A percentile compares a stretch with the other conserved stretches of the same genome.
phyloP scores from a whole-genome alignment of 2,113 vertebrate species.

The Aegithalos caudatus region DNA sequence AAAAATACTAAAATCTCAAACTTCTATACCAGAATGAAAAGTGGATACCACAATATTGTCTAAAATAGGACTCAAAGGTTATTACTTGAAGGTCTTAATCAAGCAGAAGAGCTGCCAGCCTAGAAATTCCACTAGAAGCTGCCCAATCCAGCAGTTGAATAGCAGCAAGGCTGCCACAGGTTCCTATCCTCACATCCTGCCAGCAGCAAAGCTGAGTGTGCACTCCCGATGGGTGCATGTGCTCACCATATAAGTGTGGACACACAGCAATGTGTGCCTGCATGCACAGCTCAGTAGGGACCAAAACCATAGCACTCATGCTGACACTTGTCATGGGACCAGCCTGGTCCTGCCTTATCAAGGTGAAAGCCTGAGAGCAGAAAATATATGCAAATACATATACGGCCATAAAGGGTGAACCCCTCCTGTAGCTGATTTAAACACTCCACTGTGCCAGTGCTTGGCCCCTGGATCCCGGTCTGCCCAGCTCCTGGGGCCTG shows the following conservation, averaged over 20 bases:
- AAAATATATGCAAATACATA: background rate
- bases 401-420: background rate
- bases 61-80: background rate
- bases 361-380: background rate
- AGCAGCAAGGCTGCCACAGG: background rate
- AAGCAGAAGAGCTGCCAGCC: background rate
- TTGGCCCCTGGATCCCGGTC: background rate
- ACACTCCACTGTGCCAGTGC: background rate
- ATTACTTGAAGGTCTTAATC: background rate
- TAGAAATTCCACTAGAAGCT: background rate
- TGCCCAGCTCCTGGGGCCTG: background rate
- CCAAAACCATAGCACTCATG: fast-evolving
- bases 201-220: background rate
- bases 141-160: background rate
- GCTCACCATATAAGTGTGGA: fast-evolving
- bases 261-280: background rate
- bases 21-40: background rate
- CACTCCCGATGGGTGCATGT: fast-evolving
- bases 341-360: background rate
- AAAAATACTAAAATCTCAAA: background rate
- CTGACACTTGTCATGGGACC: background rate
- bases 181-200: fast-evolving
- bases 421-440: background rate
- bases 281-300: background rate
- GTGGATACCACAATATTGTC: background rate